phyloP scores from a whole-genome alignment of 2,888 invertebrate genomes.

The Macrophya annulata region DNA sequence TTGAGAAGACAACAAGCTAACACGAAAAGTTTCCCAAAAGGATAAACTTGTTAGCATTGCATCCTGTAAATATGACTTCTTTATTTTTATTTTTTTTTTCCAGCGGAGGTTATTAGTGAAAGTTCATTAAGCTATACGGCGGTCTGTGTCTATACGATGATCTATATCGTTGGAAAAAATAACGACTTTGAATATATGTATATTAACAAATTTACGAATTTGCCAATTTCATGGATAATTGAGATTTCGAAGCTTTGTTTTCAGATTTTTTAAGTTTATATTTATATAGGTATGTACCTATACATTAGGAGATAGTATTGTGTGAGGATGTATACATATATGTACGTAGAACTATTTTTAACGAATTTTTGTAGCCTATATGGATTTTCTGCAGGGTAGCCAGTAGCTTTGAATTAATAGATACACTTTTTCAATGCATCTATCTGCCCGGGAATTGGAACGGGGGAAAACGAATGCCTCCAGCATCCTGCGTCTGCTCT shows the following conservation, averaged over 20 bases:
- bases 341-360: not conserved
- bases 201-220: not conserved
- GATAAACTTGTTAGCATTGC: not conserved
- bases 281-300: not conserved
- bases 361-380: not conserved
- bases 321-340: not conserved
- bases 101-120: not conserved
- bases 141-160: not conserved
- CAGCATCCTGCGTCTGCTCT: slow-evolving; percentile 51
- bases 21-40: not conserved
- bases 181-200: not conserved
- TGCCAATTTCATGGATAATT: not conserved
- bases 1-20: not conserved
- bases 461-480: slow-evolving; percentile 48
- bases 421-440: slow-evolving; percentile 52
- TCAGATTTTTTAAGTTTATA: not conserved
- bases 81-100: too few species aligned
- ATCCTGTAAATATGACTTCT: not conserved
- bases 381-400: slow-evolving; percentile 26
- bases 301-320: not conserved
- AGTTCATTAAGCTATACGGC: not conserved
- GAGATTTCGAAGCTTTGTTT: not conserved
- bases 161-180: not conserved
- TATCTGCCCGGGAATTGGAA: slow-evolving; percentile 45
- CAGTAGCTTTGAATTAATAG: slow-evolving; percentile 51